Base-by-base conservation (phyloP, 2,113 vertebrate genomes). In the Anarrhichthys ocellatus region DNA sequence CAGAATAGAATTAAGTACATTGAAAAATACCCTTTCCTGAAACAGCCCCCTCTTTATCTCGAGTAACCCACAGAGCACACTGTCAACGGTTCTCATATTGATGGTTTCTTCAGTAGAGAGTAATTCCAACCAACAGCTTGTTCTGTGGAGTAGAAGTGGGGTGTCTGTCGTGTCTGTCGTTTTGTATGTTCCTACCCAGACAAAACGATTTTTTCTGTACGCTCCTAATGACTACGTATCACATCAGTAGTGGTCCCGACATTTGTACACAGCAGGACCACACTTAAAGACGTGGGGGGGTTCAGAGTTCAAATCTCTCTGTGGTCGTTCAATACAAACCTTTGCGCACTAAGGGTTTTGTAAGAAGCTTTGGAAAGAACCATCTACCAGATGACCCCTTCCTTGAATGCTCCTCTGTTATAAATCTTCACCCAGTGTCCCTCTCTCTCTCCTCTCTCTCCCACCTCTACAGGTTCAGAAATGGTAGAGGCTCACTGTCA, bases 401-500 rank as follows among this genome's bases (percentile, higher is more conserved):
- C 9, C 11, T 50, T 50, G 13, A 48, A 27, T 58, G 9, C 40
- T 74, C 6, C 34, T 61, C 11, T 61, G 29, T 7, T 48, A 22
- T 73, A 27, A 11, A 44, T 77, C 38, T 44, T 75, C 70, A 81
- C 75, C n/a, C 50, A 0, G 8, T 48, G 18, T 6, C 0, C 27
- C 7, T 58, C 32, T 70, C 22, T 59, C 22, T 36, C 24, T 64
- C 38, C 14, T 71, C 36, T 63, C 27, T 54, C 27, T 62, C 50
- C 5, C 6, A 58, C 84, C 78, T 14, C 84, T 91, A 73, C 87
- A 99, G 98, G 98, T 78, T 96, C 98, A 54, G 97, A 99, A 75
- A 95, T 96, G 91, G 97, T 99, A 78, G 97, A 99, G 88, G 98
- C 97, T 70, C 97, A 99, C 85, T 98, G 98, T 93, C 98, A 98